phyloP scores from a whole-genome alignment of 2,888 invertebrate genomes.

The Morpho deidamia region DNA sequence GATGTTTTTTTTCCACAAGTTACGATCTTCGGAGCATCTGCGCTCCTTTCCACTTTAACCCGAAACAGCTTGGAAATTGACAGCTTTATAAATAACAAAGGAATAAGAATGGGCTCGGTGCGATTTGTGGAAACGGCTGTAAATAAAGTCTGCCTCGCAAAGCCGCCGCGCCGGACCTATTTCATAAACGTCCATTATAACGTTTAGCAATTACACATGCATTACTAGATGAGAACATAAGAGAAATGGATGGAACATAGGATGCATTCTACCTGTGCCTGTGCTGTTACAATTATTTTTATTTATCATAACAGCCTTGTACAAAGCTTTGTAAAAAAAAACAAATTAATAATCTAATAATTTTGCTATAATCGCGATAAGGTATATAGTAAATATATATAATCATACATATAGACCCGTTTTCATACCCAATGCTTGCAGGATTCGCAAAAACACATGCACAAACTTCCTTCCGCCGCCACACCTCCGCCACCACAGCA shows the following conservation, averaged over 20 bases:
- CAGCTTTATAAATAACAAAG: constrained; percentile 60
- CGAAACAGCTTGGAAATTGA: constrained; percentile 59
- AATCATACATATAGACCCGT: no score
- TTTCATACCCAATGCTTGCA: no score
- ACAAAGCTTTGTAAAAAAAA: no score
- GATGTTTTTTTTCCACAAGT: constrained; percentile 46
- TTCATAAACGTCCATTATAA: constrained; percentile 12
- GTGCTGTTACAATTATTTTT: no score
- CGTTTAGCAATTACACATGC: constrained; percentile 2
- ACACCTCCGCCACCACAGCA: no score
- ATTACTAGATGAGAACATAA: neutral
- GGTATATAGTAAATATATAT: no score
- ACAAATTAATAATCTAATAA: no score
- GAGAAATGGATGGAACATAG: no score
- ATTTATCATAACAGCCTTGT: no score
- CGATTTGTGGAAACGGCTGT: constrained; percentile 36
- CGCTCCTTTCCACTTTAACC: constrained; percentile 51
- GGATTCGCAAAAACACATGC: no score
- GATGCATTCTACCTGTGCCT: neutral
- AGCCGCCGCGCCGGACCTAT: constrained; percentile 15
- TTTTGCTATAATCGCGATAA: no score
- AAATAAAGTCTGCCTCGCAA: constrained; percentile 34
- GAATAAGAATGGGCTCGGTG: constrained; percentile 30
- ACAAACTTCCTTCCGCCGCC: no score
- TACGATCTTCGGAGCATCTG: constrained; percentile 57